Evolutionary conservation across 37 sponge, comb jelly and placozoan species (phyloP), one percentile per base, ranked within the genome.

Genomic region (Beroe ovata): DNA sequence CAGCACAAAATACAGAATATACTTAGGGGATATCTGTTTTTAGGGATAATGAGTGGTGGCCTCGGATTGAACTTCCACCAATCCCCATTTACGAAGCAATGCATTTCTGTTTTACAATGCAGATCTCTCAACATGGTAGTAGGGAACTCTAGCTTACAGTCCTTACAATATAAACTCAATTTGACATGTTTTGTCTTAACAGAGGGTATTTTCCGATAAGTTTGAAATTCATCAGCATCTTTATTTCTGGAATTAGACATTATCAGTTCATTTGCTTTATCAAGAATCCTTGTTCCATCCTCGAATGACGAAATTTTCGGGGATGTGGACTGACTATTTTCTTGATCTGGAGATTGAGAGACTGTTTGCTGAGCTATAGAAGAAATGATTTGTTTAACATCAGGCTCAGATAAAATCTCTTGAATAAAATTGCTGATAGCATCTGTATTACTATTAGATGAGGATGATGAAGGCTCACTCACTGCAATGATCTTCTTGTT

Each of bases 41-140:
- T 77, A 11, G 84, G 47, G 21, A 77, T 39, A 6, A 0, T 77
- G 1, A n/a, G 4, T 8, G 84, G 84, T 21, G 84, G 84, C 28
- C 41, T 77, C 2, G 84, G 84, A 40, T 77, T 77, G 33, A 39
- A 42, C 21, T 77, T 77, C 84, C 84, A 77, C 84, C 84, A 77
- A 21, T 42, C 42, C 47, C 84, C 84, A 16, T 39, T 42, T 1
- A 77, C 84, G 41, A 77, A 42, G 23, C 84, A 77, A 40, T 77
- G 84, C 54, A 77, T 77, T 25, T 77, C 84, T 4, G 84, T 77
- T 77, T 77, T 77, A 36, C 33, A 77, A 35, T 77, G 84, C 20
- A 77, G 84, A 41, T 77, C 84, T 42, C 84, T 39, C 25, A 77
- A 11, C n/a, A 77, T 39, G 41, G 84, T 39, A 23, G 84, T 40